Evolutionary conservation across 2,797 vertebrate species (phyloP).

Genomic region (Pampus argenteus): DNA sequence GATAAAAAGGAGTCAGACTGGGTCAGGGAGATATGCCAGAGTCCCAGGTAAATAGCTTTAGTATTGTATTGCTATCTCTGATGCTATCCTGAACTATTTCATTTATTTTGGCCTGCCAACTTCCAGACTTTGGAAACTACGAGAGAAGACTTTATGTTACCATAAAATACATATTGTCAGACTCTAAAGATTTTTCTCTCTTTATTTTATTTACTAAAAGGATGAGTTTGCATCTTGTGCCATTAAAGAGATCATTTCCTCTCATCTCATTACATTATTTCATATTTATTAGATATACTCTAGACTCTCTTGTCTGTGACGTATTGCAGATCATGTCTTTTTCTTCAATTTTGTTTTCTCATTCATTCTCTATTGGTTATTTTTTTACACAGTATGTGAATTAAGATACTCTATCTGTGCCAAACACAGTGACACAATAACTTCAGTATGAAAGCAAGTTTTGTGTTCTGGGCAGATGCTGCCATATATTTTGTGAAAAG

Average conservation of each 20-base stretch:
- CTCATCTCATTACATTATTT: slow-evolving; percentile 16
- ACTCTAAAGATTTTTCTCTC: neutral
- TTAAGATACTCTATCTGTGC: slow-evolving; percentile 18
- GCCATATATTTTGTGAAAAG: neutral
- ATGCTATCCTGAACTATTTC: slow-evolving; percentile 69
- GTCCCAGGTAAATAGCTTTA: slow-evolving; percentile 70
- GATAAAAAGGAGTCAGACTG: slow-evolving; percentile 69
- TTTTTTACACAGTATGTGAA: slow-evolving; percentile 14
- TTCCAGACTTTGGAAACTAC: slow-evolving; percentile 44
- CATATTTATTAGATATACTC: slow-evolving; percentile 20
- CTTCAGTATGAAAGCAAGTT: slow-evolving; percentile 25
- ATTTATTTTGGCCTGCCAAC: slow-evolving; percentile 59
- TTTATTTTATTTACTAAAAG: neutral
- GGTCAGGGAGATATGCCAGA: slow-evolving; percentile 67
- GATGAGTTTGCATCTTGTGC: slow-evolving; percentile 7
- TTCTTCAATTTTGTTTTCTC: neutral
- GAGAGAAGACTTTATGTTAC: slow-evolving; percentile 28
- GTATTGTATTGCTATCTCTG: slow-evolving; percentile 69
- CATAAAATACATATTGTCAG: slow-evolving; percentile 43
- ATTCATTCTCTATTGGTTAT: neutral
- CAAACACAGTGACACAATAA: slow-evolving; percentile 48
- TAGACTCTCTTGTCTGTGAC: neutral
- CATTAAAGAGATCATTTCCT: slow-evolving; percentile 9
- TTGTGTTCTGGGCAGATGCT: no score
- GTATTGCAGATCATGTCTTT: neutral